Base-by-base conservation (phyloP, 2,888 invertebrate species). In the Metalampra italica region DNA sequence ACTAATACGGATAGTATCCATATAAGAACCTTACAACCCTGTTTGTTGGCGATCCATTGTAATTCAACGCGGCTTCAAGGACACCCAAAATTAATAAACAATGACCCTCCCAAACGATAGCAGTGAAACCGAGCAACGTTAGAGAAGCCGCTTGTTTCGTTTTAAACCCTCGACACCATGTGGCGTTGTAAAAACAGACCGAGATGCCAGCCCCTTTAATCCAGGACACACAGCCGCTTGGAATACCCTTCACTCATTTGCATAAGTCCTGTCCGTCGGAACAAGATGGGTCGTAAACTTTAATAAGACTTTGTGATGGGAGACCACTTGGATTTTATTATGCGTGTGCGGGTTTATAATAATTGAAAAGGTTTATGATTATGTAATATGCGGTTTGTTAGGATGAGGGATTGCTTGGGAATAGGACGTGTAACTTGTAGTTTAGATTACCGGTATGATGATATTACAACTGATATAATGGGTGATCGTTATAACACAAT, bases 171-270 rank as follows among this genome's bases (percentile, higher is more conserved):
- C 66, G 70, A 75, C 81, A 78, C 75, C 80, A 84, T 83, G 82
- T 81, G 85, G 78, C 70, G 64, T 67, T 78, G 78, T 81, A 83
- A 84, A 85, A 85, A 83, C 84, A 82, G 64, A 66, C 69, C 66
- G 68, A 68, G 66, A 68, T 66, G 66, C 73, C 72, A 61, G 64
- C 70, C 78, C 74, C 71, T 70, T 64, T 83, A 82, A 85, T 82
- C 83, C 84, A 64, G 74, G 71, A 66, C 67, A 69, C 76, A 72
- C 56, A 59, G 58, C 58, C 65, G 62, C 66, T 75, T 64, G 60
- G 62, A 71, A 69, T 71, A 78, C 82, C 83, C 83, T 78, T 79
- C 74, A 75, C 71, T 81, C 82, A 83, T 87, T 86, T 84, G 74
- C 84, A 85, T 85, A 82, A 83, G 78, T 82, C 83, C 82, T 76